These are phyloP conservation scores for Stichodactyla mertensii DNA, from an alignment of 64 coral and sea anemone species.

Conservation along the genomic window DNA sequence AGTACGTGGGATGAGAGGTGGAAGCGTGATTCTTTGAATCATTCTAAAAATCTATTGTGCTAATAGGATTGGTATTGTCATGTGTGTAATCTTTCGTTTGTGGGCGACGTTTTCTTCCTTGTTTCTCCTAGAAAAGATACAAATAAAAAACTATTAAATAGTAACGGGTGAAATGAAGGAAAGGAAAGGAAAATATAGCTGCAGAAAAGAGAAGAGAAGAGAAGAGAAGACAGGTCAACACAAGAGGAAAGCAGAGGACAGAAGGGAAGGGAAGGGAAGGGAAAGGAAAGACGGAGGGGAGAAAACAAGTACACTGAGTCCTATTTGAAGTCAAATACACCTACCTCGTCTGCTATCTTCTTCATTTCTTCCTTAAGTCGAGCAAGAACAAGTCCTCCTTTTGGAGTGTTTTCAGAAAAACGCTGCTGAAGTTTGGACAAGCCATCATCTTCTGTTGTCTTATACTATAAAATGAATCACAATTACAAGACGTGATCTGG, in stretches of 20 bases:
- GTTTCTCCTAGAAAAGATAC: not conserved
- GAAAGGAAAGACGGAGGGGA: too few species aligned
- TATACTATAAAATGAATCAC: not conserved
- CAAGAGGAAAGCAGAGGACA: too few species aligned
- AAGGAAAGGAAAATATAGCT: not conserved
- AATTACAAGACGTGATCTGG: too few species aligned
- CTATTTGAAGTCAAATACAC: not conserved
- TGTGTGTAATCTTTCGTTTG: not conserved
- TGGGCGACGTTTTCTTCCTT: not conserved
- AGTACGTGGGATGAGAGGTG: not conserved
- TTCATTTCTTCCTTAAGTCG: slow-evolving; percentile 51
- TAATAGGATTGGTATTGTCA: not conserved
- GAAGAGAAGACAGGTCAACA: not conserved
- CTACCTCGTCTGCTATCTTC: slow-evolving; percentile 26
- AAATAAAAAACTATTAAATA: not conserved
- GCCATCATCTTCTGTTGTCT: not conserved
- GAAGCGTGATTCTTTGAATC: not conserved
- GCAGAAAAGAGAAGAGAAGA: not conserved
- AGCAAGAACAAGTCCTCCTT: slow-evolving; percentile 8
- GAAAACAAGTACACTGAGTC: too few species aligned
- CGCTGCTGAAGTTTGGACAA: not conserved
- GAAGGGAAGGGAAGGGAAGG: too few species aligned
- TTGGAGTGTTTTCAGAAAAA: not conserved
- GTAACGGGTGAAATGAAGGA: not conserved
- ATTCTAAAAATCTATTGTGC: not conserved